Percentiles rank a stretch among this genome's conserved stretches.
Conservation (phyloP, 2,113 vertebrate genomes). For the Cnemophilus loriae region DNA sequence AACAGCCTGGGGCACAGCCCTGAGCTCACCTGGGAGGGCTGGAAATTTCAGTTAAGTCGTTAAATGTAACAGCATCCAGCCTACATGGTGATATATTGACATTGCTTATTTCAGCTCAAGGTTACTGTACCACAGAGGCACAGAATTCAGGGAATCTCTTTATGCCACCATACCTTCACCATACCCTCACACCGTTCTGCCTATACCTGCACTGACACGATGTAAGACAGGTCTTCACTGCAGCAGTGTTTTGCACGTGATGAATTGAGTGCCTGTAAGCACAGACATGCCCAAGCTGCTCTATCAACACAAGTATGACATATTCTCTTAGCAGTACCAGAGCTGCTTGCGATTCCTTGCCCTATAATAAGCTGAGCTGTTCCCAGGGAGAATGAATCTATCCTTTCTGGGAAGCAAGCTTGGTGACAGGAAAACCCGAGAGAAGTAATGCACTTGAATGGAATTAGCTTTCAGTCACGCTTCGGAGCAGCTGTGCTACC, state of each 20-base stretch:
- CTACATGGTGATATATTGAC: background rate
- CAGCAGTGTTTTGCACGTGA: background rate
- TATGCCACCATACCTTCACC: background rate
- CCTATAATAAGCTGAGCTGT: constrained; percentile 62
- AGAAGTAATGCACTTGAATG: constrained; percentile 28
- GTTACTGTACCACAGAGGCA: background rate
- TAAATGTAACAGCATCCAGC: background rate
- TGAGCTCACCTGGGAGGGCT: background rate
- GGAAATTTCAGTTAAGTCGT: background rate
- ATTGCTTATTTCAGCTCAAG: background rate
- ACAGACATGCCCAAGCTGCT: constrained; percentile 12
- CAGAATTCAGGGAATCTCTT: background rate
- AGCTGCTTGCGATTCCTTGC: constrained; percentile 50
- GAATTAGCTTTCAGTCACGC: constrained; percentile 59
- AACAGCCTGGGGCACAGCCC: background rate
- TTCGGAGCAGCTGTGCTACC: constrained; percentile 30
- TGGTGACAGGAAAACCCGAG: background rate
- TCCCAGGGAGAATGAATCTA: constrained; percentile 37
- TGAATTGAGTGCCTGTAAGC: background rate
- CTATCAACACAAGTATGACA: background rate
- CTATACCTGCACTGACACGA: background rate
- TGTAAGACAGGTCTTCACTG: background rate
- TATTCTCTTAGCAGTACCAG: background rate
- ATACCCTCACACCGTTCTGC: background rate
- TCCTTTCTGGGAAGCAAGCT: constrained; percentile 49